Percentiles rank a stretch among this genome's conserved stretches.
Evolutionary conservation across 2,888 invertebrate genomes (phyloP).

Genomic region (Oxytorus armatus): DNA sequence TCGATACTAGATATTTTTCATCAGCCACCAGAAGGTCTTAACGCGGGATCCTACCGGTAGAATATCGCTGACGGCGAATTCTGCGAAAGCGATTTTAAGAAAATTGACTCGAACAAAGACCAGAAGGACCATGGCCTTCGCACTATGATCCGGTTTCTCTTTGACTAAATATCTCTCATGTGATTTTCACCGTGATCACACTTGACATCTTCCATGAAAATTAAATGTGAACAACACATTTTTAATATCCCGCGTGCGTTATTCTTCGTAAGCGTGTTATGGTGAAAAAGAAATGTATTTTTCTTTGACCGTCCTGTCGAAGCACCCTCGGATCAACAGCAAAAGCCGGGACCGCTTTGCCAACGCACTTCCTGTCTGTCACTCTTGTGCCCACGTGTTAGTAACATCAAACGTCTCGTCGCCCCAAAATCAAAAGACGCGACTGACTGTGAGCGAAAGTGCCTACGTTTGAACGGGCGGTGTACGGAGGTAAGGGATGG

Average conservation of each 20-base stretch:
- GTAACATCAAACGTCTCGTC: slow-evolving; percentile 67
- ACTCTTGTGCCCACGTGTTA: slow-evolving; percentile 48
- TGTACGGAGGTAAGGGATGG: slow-evolving; percentile 21
- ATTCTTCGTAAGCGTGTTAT: not conserved
- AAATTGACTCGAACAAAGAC: no score
- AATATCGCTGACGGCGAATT: no score
- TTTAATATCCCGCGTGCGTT: not conserved
- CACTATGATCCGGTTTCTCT: no score
- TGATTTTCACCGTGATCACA: no score
- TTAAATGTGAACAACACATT: not conserved
- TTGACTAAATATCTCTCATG: no score
- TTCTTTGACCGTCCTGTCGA: slow-evolving; percentile 28
- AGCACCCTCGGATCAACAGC: slow-evolving; percentile 11
- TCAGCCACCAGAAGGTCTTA: no score
- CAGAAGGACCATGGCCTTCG: no score
- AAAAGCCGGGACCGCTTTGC: slow-evolving; percentile 32
- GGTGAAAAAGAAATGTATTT: slow-evolving; percentile 1
- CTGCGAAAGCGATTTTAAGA: no score
- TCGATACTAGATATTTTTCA: no score
- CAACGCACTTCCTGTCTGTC: slow-evolving; percentile 41
- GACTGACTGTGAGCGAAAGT: slow-evolving; percentile 47
- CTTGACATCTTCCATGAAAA: not conserved
- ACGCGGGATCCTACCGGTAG: no score
- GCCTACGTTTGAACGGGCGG: slow-evolving; percentile 23
- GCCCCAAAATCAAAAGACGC: slow-evolving; percentile 46